These are phyloP conservation scores for Mnemiopsis leidyi DNA, from an alignment of 37 sponge, comb jelly and placozoan genomes.

Conservation along the genomic window DNA sequence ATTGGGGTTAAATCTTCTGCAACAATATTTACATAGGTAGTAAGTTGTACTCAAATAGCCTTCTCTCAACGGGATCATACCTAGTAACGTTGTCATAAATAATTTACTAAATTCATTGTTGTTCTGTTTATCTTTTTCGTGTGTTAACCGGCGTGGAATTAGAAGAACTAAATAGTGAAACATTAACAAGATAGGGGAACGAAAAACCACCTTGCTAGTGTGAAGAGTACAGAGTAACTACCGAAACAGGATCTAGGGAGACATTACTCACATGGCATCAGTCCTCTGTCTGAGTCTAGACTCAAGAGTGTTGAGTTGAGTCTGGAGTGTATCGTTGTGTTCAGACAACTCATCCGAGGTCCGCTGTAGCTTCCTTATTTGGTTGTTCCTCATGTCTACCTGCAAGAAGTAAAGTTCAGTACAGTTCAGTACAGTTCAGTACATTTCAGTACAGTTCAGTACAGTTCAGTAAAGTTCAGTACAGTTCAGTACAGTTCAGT, in stretches of 20 bases:
- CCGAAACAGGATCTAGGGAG: no score
- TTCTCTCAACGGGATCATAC: background rate
- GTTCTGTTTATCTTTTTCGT: no score
- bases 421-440: background rate
- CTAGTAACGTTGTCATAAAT: no score
- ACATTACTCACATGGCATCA: constrained; percentile 44
- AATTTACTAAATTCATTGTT: no score
- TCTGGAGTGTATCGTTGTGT: constrained; percentile 29
- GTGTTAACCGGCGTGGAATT: no score
- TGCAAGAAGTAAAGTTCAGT: background rate
- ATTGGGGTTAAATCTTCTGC: no score
- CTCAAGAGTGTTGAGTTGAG: background rate
- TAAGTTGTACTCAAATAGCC: background rate
- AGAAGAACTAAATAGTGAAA: no score
- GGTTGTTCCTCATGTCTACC: constrained; percentile 52
- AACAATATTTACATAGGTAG: background rate
- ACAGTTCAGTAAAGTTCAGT: background rate
- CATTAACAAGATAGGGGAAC: no score
- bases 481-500: background rate
- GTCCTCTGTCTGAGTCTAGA: constrained; percentile 20
- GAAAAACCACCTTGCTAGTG: no score
- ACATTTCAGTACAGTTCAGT: background rate
- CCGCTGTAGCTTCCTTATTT: constrained; percentile 31
- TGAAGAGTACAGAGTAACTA: no score
- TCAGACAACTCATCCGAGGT: background rate